These are phyloP conservation scores for Cylindroiulus punctatus DNA, from an alignment of 2,888 invertebrate species.

Conservation along the genomic window DNA sequence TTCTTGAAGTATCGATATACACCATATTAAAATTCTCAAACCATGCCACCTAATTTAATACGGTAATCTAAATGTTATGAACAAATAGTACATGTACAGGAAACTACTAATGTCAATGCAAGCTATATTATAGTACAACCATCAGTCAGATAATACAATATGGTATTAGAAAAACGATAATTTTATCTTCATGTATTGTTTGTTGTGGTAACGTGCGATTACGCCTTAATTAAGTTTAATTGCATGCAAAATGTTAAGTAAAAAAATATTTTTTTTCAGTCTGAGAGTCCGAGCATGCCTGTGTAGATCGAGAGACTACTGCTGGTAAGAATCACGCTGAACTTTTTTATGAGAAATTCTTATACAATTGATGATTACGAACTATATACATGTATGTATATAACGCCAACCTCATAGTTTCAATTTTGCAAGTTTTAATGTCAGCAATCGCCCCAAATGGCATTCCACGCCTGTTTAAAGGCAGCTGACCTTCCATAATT, in stretches of 20 bases:
- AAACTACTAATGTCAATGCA: too few species aligned
- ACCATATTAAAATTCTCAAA: too few species aligned
- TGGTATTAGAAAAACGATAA: too few species aligned
- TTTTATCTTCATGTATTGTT: too few species aligned
- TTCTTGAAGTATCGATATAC: too few species aligned
- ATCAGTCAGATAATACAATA: too few species aligned
- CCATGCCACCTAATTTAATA: too few species aligned
- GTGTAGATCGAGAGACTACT: neutral
- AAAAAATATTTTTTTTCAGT: neutral
- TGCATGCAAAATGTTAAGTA: neutral
- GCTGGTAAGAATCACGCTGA: neutral
- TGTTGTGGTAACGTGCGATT: neutral
- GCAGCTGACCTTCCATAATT: slow-evolving; percentile 22
- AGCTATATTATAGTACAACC: too few species aligned
- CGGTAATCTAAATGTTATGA: too few species aligned
- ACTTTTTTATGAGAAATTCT: neutral
- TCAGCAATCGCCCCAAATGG: neutral
- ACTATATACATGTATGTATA: too few species aligned
- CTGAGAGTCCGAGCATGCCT: neutral
- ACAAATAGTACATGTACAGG: too few species aligned
- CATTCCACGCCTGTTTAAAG: neutral
- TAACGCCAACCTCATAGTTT: neutral
- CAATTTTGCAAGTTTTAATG: neutral
- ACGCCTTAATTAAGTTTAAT: neutral
- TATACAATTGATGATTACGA: neutral